Evolutionary conservation across 2,888 invertebrate genomes (phyloP), one percentile per base, ranked within the genome.

Genomic region (Nysson spinosus): DNA sequence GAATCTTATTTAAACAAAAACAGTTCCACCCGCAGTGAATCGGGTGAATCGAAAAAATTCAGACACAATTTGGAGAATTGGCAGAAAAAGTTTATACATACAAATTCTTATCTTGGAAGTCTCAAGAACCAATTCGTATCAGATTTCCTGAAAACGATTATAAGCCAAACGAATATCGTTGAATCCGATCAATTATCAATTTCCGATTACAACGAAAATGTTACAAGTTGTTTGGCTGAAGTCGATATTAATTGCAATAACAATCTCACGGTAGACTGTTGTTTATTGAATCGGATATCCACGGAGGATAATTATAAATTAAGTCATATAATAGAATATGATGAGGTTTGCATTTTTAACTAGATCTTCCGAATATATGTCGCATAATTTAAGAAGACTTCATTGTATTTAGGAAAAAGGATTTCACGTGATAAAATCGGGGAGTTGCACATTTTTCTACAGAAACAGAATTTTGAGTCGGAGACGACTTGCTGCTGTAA

Each of bases 401-500:
- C 9, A 12, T 26, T 35, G 4, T 24, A 20, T 63, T 34, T 35
- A 71, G 58, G 32, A 34, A 3, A 42, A 42, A 16, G 24, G 49
- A 49, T 20, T 49, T 6, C 32, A 26, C 16, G 22, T 37, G 2
- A 57, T 50, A 57, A 28, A 51, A 46, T 32, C 34, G 6, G 60
- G 47, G 7, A 46, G 46, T 17, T 64, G 62, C 19, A 54, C 58
- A n/a, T 67, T 84, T 12, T 85, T 83, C 47, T 82, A 76, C 50
- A 81, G 78, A 56, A 80, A 82, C 63, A 64, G 81, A 37, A 78
- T 86, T 26, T 57, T 85, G 12, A 86, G 84, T 62, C 78, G 80
- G 51, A 78, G 77, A 42, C 77, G 72, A 54, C 75, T 82, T 32
- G 74, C 78, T 3, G 77, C 77, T 57, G 85, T 85, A 75, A 74